Percentiles rank a stretch among this genome's conserved stretches.
These are phyloP conservation scores for Oryzias melastigma DNA, from an alignment of 2,113 vertebrate species.

Conservation along the genomic window DNA sequence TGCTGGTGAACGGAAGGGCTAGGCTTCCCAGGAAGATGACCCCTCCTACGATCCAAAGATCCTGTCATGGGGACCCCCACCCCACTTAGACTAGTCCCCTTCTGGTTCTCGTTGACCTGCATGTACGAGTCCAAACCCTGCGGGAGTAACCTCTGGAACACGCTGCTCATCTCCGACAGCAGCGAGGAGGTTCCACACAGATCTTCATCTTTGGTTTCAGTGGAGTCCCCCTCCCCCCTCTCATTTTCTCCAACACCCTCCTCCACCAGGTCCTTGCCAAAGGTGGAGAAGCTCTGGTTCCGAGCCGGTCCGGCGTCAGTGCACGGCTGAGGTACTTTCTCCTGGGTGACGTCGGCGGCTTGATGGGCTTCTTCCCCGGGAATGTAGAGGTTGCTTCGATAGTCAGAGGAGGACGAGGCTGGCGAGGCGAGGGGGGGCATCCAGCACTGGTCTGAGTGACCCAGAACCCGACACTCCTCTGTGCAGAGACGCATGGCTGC, in stretches of 20 bases:
- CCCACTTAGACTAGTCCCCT: conserved; percentile 68
- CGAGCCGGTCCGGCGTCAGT: conserved; percentile 67
- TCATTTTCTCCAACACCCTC: conserved; percentile 59
- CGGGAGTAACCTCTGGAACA: conserved; percentile 92
- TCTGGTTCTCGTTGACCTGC: conserved; percentile 81
- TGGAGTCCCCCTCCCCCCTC: conserved; percentile 59
- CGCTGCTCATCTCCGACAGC: conserved; percentile 94
- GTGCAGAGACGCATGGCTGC: conserved; percentile 94
- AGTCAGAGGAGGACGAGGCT: conserved; percentile 85
- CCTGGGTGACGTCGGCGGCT: conserved; percentile 71
- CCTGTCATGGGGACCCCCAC: conserved; percentile 66
- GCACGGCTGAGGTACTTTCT: conserved; percentile 82
- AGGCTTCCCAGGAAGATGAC: conserved; percentile 84
- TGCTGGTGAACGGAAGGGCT: conserved; percentile 83
- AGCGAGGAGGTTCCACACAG: conserved; percentile 83
- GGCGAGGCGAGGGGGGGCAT: conserved; percentile 90
- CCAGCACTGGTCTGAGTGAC: conserved; percentile 98
- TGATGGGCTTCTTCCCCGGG: conserved; percentile 88
- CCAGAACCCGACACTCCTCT: conserved; percentile 92
- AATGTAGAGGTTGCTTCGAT: conserved; percentile 95
- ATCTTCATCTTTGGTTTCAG: conserved; percentile 59
- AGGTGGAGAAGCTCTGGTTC: conserved; percentile 95
- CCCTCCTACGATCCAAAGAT: conserved; percentile 89
- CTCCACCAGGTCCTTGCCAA: conserved; percentile 84
- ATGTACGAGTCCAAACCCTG: conserved; percentile 85